Conservation (phyloP, 2,888 invertebrate species). For the Drosophila mettleri region DNA sequence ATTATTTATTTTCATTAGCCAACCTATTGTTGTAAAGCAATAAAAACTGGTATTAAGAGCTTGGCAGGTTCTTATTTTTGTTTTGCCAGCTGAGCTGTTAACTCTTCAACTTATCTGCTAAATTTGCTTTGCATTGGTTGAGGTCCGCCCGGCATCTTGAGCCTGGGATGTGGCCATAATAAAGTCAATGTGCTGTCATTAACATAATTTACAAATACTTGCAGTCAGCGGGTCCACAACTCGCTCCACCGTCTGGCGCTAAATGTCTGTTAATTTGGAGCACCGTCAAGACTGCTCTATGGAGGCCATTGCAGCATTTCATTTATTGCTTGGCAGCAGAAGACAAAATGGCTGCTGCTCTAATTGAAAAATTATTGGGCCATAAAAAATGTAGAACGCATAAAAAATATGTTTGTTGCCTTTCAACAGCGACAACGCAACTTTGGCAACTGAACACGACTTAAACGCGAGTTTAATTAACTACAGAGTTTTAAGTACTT, state of each 20-base stretch:
- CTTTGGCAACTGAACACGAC: constrained; percentile 40
- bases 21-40: no score
- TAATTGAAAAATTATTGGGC: constrained; percentile 81
- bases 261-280: constrained; percentile 58
- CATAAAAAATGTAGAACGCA: constrained; percentile 76
- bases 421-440: constrained; percentile 29
- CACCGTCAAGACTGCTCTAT: constrained; percentile 23
- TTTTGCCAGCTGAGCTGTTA: not conserved
- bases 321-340: constrained; percentile 65
- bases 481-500: constrained; percentile 74
- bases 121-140: constrained; percentile 24
- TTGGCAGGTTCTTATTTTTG: not conserved
- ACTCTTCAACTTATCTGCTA: constrained; percentile 10
- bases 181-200: constrained; percentile 79
- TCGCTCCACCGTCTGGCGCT: constrained; percentile 4
- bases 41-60: not conserved
- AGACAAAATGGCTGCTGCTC: constrained; percentile 66
- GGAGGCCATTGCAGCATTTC: constrained; percentile 66
- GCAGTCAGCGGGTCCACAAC: constrained; percentile 21
- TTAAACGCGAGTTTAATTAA: constrained; percentile 72
- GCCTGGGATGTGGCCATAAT: constrained; percentile 45
- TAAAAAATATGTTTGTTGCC: constrained; percentile 68
- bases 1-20: no score
- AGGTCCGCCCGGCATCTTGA: constrained; percentile 10
- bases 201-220: constrained; percentile 79